These are phyloP conservation scores for Stomatorhinus ivindoensis DNA, from an alignment of 2,113 vertebrate species.

Conservation along the genomic window DNA sequence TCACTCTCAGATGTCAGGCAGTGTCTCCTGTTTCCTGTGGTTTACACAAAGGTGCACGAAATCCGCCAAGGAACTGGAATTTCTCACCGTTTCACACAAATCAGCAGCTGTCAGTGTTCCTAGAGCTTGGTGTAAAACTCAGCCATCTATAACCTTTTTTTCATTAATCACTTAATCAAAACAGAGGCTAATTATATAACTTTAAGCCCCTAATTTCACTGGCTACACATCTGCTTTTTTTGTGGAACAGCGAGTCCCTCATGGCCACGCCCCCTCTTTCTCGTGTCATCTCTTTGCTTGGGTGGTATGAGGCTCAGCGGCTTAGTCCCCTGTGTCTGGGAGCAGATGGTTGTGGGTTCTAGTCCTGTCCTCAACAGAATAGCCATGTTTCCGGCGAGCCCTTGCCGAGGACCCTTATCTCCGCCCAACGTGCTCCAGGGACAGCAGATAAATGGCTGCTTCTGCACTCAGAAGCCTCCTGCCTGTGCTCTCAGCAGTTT, in stretches of 20 bases:
- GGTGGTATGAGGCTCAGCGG: not conserved
- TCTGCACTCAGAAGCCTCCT: too few relatives aligned
- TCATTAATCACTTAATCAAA: not conserved
- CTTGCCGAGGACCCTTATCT: not conserved
- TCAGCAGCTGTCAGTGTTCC: not conserved
- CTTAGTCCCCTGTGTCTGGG: not conserved
- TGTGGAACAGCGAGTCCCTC: not conserved
- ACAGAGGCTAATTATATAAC: not conserved
- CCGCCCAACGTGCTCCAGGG: not conserved
- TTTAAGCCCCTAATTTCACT: not conserved
- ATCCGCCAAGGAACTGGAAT: not conserved
- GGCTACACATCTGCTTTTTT: not conserved
- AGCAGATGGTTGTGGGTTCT: not conserved
- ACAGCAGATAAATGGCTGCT: not conserved
- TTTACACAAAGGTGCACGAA: not conserved
- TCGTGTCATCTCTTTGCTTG: not conserved
- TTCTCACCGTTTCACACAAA: not conserved
- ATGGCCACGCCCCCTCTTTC: not conserved
- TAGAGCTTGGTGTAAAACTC: not conserved
- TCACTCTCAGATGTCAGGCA: not conserved
- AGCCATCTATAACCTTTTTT: not conserved
- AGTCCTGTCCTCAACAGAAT: not conserved
- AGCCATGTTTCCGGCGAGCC: not conserved
- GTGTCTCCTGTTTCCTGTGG: not conserved
- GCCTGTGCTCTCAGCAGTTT: not conserved